Evolutionary conservation across 2,797 vertebrate species (phyloP).

Genomic region (Chelmon rostratus): DNA sequence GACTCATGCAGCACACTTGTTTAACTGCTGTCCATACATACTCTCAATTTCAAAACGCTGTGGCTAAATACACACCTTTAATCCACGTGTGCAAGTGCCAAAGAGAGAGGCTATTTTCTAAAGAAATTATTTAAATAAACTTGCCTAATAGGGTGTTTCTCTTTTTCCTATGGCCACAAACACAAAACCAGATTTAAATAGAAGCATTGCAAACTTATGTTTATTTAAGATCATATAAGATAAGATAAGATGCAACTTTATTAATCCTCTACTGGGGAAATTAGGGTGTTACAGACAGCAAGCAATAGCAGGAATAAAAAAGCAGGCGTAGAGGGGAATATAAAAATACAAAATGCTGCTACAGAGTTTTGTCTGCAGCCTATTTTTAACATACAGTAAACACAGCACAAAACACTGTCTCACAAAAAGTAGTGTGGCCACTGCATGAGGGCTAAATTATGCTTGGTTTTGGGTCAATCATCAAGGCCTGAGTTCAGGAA

Average conservation of each 20-base stretch:
- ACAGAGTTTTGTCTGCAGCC: not conserved
- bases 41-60: not conserved
- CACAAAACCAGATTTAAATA: not conserved
- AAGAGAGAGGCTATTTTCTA: not conserved
- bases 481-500: slow-evolving; percentile 22
- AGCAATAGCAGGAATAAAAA: no score
- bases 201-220: not conserved
- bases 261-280: no score
- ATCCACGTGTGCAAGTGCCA: not conserved
- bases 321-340: no score
- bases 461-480: not conserved
- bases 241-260: no score
- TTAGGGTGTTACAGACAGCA: no score
- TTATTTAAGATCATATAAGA: no score
- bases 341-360: no score
- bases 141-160: not conserved
- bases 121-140: not conserved
- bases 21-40: not conserved
- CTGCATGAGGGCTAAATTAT: slow-evolving; percentile 9
- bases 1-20: not conserved
- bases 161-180: not conserved
- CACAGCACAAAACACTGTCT: not conserved
- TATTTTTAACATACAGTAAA: not conserved
- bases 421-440: not conserved
- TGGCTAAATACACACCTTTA: not conserved